Base-by-base conservation (phyloP, 2,113 vertebrate genomes). In the Paratilapia polleni region DNA sequence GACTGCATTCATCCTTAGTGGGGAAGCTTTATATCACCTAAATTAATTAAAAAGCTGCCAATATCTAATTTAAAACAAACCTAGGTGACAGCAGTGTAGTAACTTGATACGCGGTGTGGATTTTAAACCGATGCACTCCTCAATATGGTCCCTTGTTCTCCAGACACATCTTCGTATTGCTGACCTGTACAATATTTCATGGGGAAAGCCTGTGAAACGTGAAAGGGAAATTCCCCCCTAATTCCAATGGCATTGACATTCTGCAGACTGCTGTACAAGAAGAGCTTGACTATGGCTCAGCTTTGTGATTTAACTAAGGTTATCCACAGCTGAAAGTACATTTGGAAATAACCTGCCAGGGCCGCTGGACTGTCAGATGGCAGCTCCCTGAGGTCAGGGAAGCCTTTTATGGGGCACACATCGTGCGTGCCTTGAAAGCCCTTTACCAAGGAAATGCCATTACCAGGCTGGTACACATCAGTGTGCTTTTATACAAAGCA, bases 201-300 rank as follows among this genome's bases (percentile, higher is more conserved):
- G 59, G 89, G 88, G 78, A 81, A 91, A 91, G 86, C 91, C 89
- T 91, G 47, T 82, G 56, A 78, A 88, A 80, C 59, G 52, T 90
- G 74, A 77, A 82, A 81, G 92, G 92, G 91, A 91, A 94, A 92
- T 91, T 92, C 93, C 87, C 43, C 82, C 57, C 76, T 84, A 82
- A 88, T 85, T 92, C 91, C 91, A 89, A 93, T 87, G 85, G 56
- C 74, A 87, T 87, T 85, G 87, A 78, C 61, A 58, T 93, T 88
- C 78, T 62, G 79, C 91, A 87, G 88, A 91, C 85, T 83, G 90
- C 88, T 89, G 52, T 68, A n/a, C 20, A 3, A 86, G 78, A 81
- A 84, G 83, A 87, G 73, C 73, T 78, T 79, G 81, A 92, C 82
- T 68, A 87, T 89, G 81, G 88, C 75, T 85, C 41, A 56, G 26